phyloP scores from a whole-genome alignment of 2,797 vertebrate genomes.

The Mallotus villosus region DNA sequence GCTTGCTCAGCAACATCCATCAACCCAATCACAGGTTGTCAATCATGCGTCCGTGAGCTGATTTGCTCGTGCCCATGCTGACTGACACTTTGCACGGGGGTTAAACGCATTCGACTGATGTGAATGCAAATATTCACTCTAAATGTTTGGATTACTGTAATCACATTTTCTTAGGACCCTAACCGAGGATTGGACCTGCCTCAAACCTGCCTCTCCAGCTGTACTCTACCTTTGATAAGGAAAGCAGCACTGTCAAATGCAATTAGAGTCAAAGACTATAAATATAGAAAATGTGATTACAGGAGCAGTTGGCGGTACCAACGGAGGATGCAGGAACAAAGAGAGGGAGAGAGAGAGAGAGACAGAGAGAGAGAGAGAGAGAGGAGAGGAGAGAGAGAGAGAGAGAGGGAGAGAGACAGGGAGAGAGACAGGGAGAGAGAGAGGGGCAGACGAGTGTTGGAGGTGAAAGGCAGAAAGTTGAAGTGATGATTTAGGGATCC shows the following conservation, averaged over 20 bases:
- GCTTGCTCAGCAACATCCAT: too few species aligned
- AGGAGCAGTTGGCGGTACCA: constrained; percentile 32
- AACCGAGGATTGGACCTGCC: background rate
- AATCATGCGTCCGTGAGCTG: too few species aligned
- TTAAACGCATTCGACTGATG: too few species aligned
- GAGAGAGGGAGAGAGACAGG: background rate
- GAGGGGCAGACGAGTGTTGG: background rate
- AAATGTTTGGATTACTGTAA: too few species aligned
- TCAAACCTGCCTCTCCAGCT: constrained; percentile 12
- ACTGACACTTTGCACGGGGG: too few species aligned
- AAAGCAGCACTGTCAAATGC: constrained; percentile 1
- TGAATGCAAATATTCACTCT: too few species aligned
- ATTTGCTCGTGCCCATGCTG: too few species aligned
- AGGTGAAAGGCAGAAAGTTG: constrained; percentile 20
- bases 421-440: too few species aligned
- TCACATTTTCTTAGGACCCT: background rate
- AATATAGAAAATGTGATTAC: constrained; percentile 34
- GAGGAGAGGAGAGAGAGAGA: too few species aligned
- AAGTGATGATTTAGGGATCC: constrained; percentile 44
- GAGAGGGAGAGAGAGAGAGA: background rate
- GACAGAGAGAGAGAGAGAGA: background rate
- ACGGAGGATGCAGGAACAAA: background rate
- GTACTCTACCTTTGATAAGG: background rate
- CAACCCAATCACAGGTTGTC: too few species aligned
- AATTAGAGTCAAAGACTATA: constrained; percentile 21